Evolutionary conservation across 2,797 vertebrate species (phyloP), one percentile per base, ranked within the genome.

Genomic region (Corythornis leucogaster): DNA sequence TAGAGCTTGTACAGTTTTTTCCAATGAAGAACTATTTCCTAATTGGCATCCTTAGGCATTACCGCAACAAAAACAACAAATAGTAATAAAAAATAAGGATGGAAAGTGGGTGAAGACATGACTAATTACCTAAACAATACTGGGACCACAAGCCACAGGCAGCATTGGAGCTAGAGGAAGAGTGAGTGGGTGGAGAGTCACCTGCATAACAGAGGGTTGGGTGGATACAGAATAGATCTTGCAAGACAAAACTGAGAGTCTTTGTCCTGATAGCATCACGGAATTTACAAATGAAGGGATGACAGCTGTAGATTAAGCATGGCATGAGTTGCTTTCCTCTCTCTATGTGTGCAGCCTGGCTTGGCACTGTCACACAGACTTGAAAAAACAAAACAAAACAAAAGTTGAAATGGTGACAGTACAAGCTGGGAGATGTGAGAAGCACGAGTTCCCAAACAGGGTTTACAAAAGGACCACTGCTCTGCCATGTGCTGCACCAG

Each of bases 201-300:
- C 55, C 86, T 79, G 75, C 51, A 83, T 25, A 82, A 82, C 45
- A 83, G 76, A 80, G 69, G 69, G 69, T 31, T 90, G 92, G 91
- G 96, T 15, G 1, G 64, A 78, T 38, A 54, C 79, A 67, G 78
- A 90, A 54, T 40, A 86, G 31, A 33, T 79, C 91, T 89, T 92
- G 85, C 91, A 64, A 94, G 92, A 93, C 62, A 92, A 80, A 96
- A 82, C 31, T 31, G 51, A 66, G 68, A 87, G 81, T 85, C 77
- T 87, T 80, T 90, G 84, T 87, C 89, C 87, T 90, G 88, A 92
- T 95, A 95, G n/a, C 55, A 95, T 87, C 89, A 74, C 58, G 79
- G 93, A 94, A 95, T 90, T 92, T 92, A 75, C 93, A 92, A 92
- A 90, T 85, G 63, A 68, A 85, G 89, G 87, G 89, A 84, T 88